phyloP scores from a whole-genome alignment of 1,140 invertebrate species.

The Drosophila burlai region DNA sequence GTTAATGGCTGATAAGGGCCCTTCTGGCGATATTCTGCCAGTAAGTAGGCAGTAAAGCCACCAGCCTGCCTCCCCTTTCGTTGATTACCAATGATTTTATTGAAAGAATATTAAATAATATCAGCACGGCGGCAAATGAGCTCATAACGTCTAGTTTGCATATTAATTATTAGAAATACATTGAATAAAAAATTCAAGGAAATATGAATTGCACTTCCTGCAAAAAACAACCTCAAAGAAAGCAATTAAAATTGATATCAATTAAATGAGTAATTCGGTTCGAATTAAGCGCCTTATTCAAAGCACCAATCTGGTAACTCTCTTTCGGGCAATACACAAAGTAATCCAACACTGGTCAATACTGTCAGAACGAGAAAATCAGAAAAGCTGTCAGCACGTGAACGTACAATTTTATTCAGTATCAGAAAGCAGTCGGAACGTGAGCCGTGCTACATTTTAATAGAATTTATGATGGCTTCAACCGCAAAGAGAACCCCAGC shows the following conservation, averaged over 20 bases:
- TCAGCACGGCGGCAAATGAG: not conserved
- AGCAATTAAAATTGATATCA: too few relatives aligned
- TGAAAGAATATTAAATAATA: constrained; percentile 63
- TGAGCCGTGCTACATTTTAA: not conserved
- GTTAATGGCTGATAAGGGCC: constrained; percentile 49
- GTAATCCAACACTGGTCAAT: not conserved
- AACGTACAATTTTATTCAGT: not conserved
- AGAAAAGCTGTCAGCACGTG: too few relatives aligned
- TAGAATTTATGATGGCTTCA: not conserved
- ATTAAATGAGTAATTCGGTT: too few relatives aligned
- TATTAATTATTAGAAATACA: not conserved
- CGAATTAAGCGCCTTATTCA: too few relatives aligned
- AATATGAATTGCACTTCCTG: not conserved
- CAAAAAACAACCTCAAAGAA: too few relatives aligned
- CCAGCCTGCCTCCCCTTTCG: constrained; percentile 1
- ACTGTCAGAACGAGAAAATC: not conserved
- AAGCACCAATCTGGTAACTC: too few relatives aligned
- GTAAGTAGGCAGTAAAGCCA: constrained; percentile 1
- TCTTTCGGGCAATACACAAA: too few relatives aligned
- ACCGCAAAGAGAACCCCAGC: not conserved
- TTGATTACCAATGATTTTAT: constrained; percentile 31
- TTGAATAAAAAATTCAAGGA: not conserved
- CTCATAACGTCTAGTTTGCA: too few relatives aligned
- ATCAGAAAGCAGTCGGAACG: too few relatives aligned
- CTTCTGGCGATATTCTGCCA: constrained; percentile 4